A percentile compares a stretch with the other conserved stretches of the same genome.
Conservation (phyloP, 2,797 vertebrate species). For the Capromys pilorides region DNA sequence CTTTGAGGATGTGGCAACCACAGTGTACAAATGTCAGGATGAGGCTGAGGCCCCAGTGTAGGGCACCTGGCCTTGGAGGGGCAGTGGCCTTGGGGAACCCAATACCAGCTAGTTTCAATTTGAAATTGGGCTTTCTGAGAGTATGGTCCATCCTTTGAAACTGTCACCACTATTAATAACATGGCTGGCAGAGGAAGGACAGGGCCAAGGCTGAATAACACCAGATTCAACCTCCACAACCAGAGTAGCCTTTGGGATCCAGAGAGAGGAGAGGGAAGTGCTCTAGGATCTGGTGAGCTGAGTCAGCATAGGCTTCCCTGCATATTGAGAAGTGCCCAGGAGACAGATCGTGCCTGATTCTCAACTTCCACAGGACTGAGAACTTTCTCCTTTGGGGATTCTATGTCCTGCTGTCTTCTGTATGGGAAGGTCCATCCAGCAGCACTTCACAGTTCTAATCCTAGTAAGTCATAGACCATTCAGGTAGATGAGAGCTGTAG, state of each 20-base stretch:
- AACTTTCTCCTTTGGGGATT: background rate
- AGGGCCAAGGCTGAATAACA: slow-evolving; percentile 11
- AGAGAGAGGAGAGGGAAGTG: background rate
- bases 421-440: background rate
- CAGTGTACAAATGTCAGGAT: background rate
- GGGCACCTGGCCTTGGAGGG: background rate
- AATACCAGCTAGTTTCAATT: slow-evolving; percentile 69
- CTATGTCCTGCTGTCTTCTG: background rate
- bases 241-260: background rate
- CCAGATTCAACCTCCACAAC: background rate
- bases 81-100: slow-evolving; percentile 58
- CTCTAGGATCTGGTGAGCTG: background rate
- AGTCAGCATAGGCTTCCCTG: background rate
- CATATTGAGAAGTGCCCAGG: background rate
- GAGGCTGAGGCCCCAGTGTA: background rate
- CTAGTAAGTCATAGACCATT: background rate
- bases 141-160: slow-evolving; percentile 64
- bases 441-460: background rate
- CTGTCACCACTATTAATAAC: slow-evolving; percentile 81
- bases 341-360: background rate
- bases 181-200: background rate
- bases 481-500: no score
- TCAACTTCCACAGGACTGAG: background rate
- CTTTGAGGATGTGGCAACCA: accelerated
- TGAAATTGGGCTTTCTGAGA: slow-evolving; percentile 72